A percentile compares a stretch with the other conserved stretches of the same genome.
Conservation (phyloP, 2,797 vertebrate genomes). For the Spheniscus humboldti region DNA sequence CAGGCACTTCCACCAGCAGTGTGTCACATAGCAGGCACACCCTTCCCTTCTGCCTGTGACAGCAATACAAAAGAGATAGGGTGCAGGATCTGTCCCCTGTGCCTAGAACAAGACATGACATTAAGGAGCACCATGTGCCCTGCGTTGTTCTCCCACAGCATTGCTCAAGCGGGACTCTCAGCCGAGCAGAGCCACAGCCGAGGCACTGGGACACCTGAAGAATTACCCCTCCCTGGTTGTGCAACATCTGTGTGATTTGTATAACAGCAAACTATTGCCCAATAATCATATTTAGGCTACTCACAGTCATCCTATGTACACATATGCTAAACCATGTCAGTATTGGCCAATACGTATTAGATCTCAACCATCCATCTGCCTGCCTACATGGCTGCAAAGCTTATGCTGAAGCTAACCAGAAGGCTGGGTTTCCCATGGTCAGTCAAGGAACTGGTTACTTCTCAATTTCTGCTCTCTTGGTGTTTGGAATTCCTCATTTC, state of each 20-base stretch:
- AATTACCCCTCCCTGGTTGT: not conserved
- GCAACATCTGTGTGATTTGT: not conserved
- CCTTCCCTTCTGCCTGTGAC: not conserved
- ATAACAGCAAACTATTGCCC: conserved; percentile 5
- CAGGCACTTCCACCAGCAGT: not conserved
- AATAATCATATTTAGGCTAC: not conserved
- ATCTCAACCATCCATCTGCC: not conserved
- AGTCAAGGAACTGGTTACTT: not conserved
- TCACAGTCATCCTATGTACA: not conserved
- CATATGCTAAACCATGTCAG: not conserved
- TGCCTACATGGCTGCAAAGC: not conserved
- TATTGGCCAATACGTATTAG: not conserved
- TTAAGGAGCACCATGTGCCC: not conserved
- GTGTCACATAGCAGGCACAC: not conserved
- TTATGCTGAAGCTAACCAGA: not conserved
- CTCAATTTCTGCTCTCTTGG: not conserved
- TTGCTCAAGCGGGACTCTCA: not conserved
- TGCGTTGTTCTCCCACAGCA: not conserved
- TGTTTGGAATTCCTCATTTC: not conserved
- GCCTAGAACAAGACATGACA: not conserved
- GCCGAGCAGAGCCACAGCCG: not conserved
- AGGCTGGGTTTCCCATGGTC: not conserved
- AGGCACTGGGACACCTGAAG: not conserved
- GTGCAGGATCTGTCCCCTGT: not conserved
- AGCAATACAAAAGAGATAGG: not conserved